These are phyloP conservation scores for Peromyscus californicus DNA, from an alignment of 2,113 vertebrate species.

Conservation along the genomic window DNA sequence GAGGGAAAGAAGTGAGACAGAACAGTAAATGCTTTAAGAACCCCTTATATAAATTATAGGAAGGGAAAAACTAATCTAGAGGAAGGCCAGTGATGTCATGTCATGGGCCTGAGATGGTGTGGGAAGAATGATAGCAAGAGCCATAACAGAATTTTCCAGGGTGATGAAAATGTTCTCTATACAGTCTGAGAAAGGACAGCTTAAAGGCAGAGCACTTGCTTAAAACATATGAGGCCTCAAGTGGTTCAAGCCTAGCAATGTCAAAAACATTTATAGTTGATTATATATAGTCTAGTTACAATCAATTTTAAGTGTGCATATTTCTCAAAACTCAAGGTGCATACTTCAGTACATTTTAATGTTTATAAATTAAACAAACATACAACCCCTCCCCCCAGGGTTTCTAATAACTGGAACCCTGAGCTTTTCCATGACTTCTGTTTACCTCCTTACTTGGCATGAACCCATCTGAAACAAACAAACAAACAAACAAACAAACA, in stretches of 20 bases:
- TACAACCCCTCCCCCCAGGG: not conserved
- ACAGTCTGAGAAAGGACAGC: too few relatives aligned
- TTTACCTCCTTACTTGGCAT: not conserved
- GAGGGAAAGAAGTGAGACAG: not conserved
- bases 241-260: not conserved
- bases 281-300: too few relatives aligned
- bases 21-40: not conserved
- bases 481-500: too few relatives aligned
- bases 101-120: too few relatives aligned
- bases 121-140: not conserved
- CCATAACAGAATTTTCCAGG: not conserved
- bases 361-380: not conserved
- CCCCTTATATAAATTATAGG: not conserved
- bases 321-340: not conserved
- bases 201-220: not conserved
- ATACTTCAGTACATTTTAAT: conserved; percentile 13
- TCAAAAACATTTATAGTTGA: not conserved
- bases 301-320: not conserved
- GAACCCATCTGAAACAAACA: not conserved
- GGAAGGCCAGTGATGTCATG: not conserved
- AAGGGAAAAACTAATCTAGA: not conserved
- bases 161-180: not conserved
- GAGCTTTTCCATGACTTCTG: not conserved
- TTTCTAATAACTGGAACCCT: not conserved
- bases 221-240: not conserved